A percentile compares a stretch with the other conserved stretches of the same genome.
Evolutionary conservation across 2,888 invertebrate species (phyloP).

Genomic region (Yponomeuta evonymella): DNA sequence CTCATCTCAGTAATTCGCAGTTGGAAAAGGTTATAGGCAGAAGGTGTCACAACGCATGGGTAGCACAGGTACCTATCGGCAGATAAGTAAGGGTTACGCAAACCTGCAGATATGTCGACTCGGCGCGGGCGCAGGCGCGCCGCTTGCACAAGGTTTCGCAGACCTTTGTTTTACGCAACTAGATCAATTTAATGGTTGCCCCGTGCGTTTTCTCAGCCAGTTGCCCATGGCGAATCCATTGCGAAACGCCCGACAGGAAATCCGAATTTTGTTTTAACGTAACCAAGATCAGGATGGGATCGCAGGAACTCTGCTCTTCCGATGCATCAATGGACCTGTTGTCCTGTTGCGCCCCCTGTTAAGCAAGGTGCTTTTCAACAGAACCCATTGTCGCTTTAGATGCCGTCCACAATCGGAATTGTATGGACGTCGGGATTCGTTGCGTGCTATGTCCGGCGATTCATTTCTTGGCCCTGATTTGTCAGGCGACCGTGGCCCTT

Average conservation of each 20-base stretch:
- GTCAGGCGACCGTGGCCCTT: slow-evolving; percentile 30
- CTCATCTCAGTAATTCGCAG: slow-evolving; percentile 10
- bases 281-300: slow-evolving; percentile 35
- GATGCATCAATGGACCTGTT: slow-evolving; percentile 41
- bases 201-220: slow-evolving; percentile 67
- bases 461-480: slow-evolving; percentile 38
- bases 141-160: slow-evolving; percentile 75
- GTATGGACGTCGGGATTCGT: slow-evolving; percentile 41
- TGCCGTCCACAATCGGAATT: slow-evolving; percentile 48
- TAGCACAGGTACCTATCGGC: slow-evolving; percentile 48
- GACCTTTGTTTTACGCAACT: slow-evolving; percentile 77
- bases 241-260: slow-evolving; percentile 1
- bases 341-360: slow-evolving; percentile 26
- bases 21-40: slow-evolving; percentile 49
- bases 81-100: slow-evolving; percentile 75
- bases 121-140: slow-evolving; percentile 54
- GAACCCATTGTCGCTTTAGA: slow-evolving; percentile 36
- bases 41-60: slow-evolving; percentile 65
- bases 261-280: slow-evolving; percentile 23
- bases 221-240: slow-evolving; percentile 41
- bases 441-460: slow-evolving; percentile 52
- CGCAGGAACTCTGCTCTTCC: slow-evolving; percentile 31
- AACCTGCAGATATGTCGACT: slow-evolving; percentile 72
- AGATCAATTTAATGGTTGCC: slow-evolving; percentile 72
- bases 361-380: slow-evolving; percentile 39